Evolutionary conservation across 2,113 vertebrate genomes (phyloP), one percentile per base, ranked within the genome.

Genomic region (Coptodon bakossiorum): DNA sequence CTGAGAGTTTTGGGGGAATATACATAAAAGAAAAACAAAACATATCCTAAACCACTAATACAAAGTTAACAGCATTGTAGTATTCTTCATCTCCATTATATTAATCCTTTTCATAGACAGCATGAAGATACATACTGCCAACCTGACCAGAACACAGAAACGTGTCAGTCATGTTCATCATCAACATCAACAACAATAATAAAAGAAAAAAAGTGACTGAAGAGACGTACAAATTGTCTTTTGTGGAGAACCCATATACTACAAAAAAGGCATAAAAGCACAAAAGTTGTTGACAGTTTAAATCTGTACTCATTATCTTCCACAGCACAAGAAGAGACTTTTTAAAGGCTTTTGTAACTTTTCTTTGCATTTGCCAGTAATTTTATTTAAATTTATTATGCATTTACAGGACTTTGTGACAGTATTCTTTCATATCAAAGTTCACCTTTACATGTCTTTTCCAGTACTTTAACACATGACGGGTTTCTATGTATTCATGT

Each of bases 241-340:
- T 2, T 13, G 10, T 19, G 19, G 80, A 24, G 22, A 50, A 52
- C 22, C 3, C 84, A 31, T 31, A 54, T 1, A 8, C 4, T 0
- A 31, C 66, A 80, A 40, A 53, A 81, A 90, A 24, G 40, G 31
- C 31, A 80, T 50, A 38, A 45, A 88, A 13, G 81, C 71, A 19
- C 71, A 29, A 71, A 45, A 73, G 27, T 2, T 17, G 9, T 48
- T 73, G 22, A 9, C 5, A 48, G 24, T 29, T 19, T 48, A 11
- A 48, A 52, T 80, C 17, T 63, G 10, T 0, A 22, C 4, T n/a
- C 1, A 22, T 6, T n/a, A 24, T 56, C 53, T 71, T 63, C 71
- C 59, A 78, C 11, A 31, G 38, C 17, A 31, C 81, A 45, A 14
- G 48, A 54, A 27, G 24, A 81, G 22, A 36, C 10, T 38, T 36